Percentiles rank a stretch among this genome's conserved stretches.
Conservation (phyloP, 2,888 invertebrate species). For the Epirrita christyi region DNA sequence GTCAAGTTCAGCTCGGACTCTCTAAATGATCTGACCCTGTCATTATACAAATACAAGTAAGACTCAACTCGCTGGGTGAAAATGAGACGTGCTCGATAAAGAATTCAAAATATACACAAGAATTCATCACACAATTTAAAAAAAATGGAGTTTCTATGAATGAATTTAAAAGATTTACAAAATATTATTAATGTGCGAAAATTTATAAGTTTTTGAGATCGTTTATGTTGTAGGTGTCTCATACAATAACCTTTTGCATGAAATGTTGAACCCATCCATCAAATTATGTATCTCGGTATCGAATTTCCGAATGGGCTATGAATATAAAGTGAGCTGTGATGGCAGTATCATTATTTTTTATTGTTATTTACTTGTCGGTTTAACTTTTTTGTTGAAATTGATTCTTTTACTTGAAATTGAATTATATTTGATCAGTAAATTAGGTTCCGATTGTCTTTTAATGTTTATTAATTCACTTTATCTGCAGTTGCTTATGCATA, state of each 20-base stretch:
- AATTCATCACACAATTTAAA: no score
- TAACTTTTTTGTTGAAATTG: conserved; percentile 23
- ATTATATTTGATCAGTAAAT: conserved; percentile 41
- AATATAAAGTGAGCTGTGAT: conserved; percentile 42
- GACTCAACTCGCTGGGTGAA: no score
- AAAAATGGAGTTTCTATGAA: not conserved
- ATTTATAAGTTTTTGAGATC: conserved; percentile 22
- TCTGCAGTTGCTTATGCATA: no score
- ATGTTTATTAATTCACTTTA: no score
- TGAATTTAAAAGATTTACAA: not conserved
- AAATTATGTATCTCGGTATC: conserved; percentile 37
- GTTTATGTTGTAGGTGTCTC: conserved; percentile 41
- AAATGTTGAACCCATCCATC: conserved; percentile 28
- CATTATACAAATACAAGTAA: no score
- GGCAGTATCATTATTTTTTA: conserved; percentile 41
- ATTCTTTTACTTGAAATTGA: conserved; percentile 21
- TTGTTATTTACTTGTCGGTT: conserved; percentile 28
- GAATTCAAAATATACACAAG: no score
- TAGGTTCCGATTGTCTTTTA: conserved; percentile 27
- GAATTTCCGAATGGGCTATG: conserved; percentile 45
- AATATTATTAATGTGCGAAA: conserved; percentile 12
- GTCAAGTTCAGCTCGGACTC: no score
- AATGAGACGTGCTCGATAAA: no score
- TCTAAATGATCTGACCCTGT: no score
- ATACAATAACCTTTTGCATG: conserved; percentile 34